Evolutionary conservation across 2,113 vertebrate genomes (phyloP).

Genomic region (Miniopterus natalensis): DNA sequence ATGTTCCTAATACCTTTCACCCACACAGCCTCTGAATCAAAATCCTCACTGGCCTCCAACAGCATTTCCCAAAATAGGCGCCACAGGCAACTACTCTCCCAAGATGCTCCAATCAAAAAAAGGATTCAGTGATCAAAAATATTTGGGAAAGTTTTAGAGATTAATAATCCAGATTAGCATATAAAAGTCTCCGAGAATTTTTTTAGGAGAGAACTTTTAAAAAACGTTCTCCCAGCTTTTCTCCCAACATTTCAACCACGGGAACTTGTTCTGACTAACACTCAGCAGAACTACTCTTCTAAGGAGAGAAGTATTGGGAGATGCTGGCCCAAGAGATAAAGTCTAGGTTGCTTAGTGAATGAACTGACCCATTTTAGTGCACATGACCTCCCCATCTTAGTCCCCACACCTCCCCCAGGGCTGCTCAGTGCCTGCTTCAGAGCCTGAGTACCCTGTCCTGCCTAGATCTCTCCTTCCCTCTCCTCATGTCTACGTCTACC

Average conservation of each 20-base stretch:
- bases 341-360: not conserved
- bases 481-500: not conserved
- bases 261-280: not conserved
- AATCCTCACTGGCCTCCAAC: not conserved
- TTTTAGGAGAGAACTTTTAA: not conserved
- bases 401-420: not conserved
- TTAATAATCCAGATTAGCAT: not conserved
- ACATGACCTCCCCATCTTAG: not conserved
- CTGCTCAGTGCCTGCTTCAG: not conserved
- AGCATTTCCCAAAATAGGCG: not conserved
- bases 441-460: not conserved
- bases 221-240: not conserved
- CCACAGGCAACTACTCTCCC: not conserved
- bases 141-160: not conserved
- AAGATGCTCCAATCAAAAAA: not conserved
- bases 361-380: rapidly evolving
- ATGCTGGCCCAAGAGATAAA: not conserved
- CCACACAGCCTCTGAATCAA: not conserved
- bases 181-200: not conserved
- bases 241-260: not conserved
- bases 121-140: not conserved
- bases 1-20: not conserved
- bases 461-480: not conserved
- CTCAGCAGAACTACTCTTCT: not conserved
- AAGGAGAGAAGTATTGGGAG: not conserved